Evolutionary conservation across 2,888 invertebrate species (phyloP).

Genomic region (Hedya salicella): DNA sequence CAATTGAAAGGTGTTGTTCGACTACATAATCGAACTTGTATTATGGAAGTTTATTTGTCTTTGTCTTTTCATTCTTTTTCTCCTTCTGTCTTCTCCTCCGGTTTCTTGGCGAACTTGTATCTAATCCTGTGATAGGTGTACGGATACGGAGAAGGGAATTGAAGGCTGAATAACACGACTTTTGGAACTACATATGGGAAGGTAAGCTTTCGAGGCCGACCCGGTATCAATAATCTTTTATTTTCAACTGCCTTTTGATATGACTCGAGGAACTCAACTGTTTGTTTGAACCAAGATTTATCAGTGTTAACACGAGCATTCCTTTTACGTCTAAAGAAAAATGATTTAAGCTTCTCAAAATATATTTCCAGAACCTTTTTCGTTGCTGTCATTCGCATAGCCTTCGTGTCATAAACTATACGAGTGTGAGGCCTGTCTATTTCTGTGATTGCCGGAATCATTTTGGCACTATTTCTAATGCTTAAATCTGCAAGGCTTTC

Average conservation of each 20-base stretch:
- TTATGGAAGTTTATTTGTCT: not conserved
- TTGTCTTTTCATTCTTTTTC: not conserved
- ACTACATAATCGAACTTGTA: too few species aligned
- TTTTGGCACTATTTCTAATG: not conserved
- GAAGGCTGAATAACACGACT: slow-evolving; percentile 8
- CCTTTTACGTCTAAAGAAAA: slow-evolving; percentile 11
- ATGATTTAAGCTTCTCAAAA: slow-evolving; percentile 13
- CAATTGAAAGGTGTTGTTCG: too few species aligned
- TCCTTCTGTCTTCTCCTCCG: not conserved
- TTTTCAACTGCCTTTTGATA: slow-evolving; percentile 7
- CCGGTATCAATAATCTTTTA: slow-evolving; percentile 8
- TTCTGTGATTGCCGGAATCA: not conserved
- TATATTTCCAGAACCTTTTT: slow-evolving; percentile 6
- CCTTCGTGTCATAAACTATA: slow-evolving; percentile 11
- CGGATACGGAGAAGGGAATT: slow-evolving; percentile 7
- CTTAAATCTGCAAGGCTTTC: not conserved
- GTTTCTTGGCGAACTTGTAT: not conserved
- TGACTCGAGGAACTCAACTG: not conserved
- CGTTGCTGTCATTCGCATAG: not conserved
- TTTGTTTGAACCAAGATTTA: slow-evolving; percentile 17
- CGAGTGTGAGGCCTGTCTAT: slow-evolving; percentile 3
- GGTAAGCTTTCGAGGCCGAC: not conserved
- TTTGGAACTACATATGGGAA: slow-evolving; percentile 1
- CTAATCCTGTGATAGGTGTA: slow-evolving; percentile 9
- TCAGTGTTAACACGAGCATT: slow-evolving; percentile 25